phyloP scores from a whole-genome alignment of 1,140 invertebrate species.

The Drosophila nigromelanica region DNA sequence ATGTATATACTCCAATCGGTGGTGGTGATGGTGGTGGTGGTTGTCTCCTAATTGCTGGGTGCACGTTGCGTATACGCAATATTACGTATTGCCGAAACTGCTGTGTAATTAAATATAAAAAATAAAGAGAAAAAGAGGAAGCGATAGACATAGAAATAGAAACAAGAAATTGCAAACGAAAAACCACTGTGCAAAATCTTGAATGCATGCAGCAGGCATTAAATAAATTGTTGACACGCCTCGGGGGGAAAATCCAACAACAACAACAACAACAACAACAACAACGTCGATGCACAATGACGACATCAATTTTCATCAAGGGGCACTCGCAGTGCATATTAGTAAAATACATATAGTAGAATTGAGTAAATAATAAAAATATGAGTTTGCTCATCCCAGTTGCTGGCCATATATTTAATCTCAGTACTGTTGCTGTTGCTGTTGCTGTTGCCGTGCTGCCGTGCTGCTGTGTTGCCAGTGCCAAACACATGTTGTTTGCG shows the following conservation, averaged over 20 bases:
- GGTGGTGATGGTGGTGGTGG: slow-evolving; percentile 25
- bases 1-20: slow-evolving; percentile 53
- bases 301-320: slow-evolving; percentile 69
- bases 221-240: slow-evolving; percentile 53
- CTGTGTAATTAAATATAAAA: slow-evolving; percentile 22
- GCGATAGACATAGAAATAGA: too few species aligned
- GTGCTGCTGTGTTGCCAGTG: background rate
- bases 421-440: background rate
- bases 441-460: slow-evolving; percentile 5
- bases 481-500: slow-evolving; percentile 66
- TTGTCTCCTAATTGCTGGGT: slow-evolving; percentile 42
- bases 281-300: slow-evolving; percentile 57
- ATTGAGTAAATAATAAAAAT: slow-evolving; percentile 50
- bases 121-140: slow-evolving; percentile 1
- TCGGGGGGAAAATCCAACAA: background rate
- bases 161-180: background rate
- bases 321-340: slow-evolving; percentile 21
- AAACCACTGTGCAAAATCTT: background rate
- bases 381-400: slow-evolving; percentile 25
- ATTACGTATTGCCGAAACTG: slow-evolving; percentile 57
- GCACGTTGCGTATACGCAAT: slow-evolving; percentile 69
- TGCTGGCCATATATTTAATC: slow-evolving; percentile 12
- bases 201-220: slow-evolving; percentile 34
- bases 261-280: background rate
- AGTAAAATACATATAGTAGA: slow-evolving; percentile 52